These are phyloP conservation scores for Procambarus clarkii DNA, from an alignment of 1,140 invertebrate species.

Conservation along the genomic window DNA sequence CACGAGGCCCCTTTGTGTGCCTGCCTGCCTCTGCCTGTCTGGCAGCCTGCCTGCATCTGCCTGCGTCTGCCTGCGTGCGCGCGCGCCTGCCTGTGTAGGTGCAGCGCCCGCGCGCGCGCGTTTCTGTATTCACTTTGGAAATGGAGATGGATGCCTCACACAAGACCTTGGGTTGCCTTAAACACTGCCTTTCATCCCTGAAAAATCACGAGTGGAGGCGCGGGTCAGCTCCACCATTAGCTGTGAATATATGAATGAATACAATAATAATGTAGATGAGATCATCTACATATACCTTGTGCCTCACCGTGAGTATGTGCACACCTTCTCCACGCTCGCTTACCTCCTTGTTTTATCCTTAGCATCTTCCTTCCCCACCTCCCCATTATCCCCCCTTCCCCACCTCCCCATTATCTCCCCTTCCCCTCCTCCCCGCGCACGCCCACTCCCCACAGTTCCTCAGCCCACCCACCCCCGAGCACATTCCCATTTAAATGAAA, in stretches of 20 bases:
- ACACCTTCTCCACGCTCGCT: too few species aligned
- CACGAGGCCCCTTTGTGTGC: too few species aligned
- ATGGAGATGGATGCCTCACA: background rate
- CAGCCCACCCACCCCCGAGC: too few species aligned
- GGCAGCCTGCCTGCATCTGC: too few species aligned
- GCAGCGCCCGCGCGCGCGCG: too few species aligned
- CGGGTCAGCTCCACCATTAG: background rate
- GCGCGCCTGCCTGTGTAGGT: too few species aligned
- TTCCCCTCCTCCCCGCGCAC: background rate
- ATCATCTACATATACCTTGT: conserved; percentile 21
- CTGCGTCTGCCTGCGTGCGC: too few species aligned
- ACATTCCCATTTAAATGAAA: too few species aligned
- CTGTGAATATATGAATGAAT: conserved; percentile 35
- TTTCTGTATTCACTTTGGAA: too few species aligned
- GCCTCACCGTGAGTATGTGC: background rate
- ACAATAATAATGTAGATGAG: background rate
- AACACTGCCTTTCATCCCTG: conserved; percentile 17
- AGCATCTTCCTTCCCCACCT: background rate
- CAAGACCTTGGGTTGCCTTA: background rate
- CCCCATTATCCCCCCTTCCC: background rate
- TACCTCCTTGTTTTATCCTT: background rate
- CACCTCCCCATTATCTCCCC: too few species aligned
- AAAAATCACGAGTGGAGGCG: background rate
- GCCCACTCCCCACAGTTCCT: background rate
- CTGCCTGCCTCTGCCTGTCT: too few species aligned